Percentiles rank a stretch among this genome's conserved stretches.
phyloP scores from a whole-genome alignment of 2,797 vertebrate genomes.

The Bradypodion ventrale region DNA sequence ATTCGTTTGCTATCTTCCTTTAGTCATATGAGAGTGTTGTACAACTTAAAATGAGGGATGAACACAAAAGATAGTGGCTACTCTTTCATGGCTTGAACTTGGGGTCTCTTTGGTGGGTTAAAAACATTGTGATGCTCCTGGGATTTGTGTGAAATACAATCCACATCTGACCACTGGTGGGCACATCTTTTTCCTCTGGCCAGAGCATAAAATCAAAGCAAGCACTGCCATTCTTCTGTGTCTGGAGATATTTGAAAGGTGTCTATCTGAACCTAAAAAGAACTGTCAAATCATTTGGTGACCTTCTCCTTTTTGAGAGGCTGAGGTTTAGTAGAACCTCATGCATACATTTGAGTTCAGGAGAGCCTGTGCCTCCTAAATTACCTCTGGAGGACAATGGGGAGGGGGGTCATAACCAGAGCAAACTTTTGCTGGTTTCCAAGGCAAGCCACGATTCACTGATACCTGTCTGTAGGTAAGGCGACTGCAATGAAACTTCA shows the following conservation, averaged over 20 bases:
- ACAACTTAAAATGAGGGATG: too few relatives aligned
- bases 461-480: background rate
- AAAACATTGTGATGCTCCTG: background rate
- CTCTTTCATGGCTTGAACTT: background rate
- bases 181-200: background rate
- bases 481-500: too few relatives aligned
- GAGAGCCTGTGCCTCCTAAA: background rate
- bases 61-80: too few relatives aligned
- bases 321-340: too few relatives aligned
- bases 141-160: background rate
- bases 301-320: background rate
- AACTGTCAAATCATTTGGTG: too few relatives aligned
- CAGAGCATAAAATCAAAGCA: background rate
- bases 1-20: too few relatives aligned
- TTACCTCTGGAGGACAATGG: too few relatives aligned
- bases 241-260: background rate
- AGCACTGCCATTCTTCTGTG: background rate
- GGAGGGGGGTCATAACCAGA: too few relatives aligned
- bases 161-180: background rate
- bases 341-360: too few relatives aligned
- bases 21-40: too few relatives aligned
- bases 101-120: background rate
- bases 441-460: background rate
- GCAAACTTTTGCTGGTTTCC: background rate
- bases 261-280: too few relatives aligned